Evolutionary conservation across 2,113 vertebrate species (phyloP).

Genomic region (Colaptes auratus): DNA sequence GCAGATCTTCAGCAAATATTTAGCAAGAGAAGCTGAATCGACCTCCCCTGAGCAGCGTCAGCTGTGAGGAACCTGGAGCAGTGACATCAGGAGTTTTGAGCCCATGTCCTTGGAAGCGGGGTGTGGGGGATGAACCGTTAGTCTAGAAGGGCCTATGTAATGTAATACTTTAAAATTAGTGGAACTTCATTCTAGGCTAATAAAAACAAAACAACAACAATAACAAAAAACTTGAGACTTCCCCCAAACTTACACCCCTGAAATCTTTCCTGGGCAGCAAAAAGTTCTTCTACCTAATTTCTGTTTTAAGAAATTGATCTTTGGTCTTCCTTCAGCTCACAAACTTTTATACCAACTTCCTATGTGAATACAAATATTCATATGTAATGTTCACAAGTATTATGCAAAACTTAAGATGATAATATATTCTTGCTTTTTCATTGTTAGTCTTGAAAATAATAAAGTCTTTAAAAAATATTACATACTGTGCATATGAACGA

Average conservation of each 20-base stretch:
- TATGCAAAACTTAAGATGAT: background rate
- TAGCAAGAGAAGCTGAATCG: background rate
- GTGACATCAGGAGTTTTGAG: conserved; percentile 58
- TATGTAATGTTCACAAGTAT: background rate
- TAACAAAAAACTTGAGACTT: background rate
- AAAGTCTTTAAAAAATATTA: background rate
- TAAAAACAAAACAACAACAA: background rate
- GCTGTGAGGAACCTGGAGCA: conserved; percentile 2
- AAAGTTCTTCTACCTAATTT: background rate
- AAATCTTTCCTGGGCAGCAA: background rate
- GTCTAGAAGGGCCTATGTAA: conserved; percentile 57
- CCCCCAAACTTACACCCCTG: background rate
- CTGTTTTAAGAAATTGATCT: background rate
- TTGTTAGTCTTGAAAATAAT: background rate
- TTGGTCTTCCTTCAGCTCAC: background rate
- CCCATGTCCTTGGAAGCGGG: conserved; percentile 46
- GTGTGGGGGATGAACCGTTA: background rate
- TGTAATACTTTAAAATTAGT: background rate
- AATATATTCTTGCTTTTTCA: background rate
- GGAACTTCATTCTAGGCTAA: background rate
- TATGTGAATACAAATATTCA: background rate
- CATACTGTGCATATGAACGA: background rate
- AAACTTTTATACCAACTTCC: background rate
- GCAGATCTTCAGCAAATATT: background rate
- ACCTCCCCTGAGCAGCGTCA: background rate